A percentile compares a stretch with the other conserved stretches of the same genome.
Conservation (phyloP, 64 coral and sea anemone genomes). For the Pocillopora damicornis region DNA sequence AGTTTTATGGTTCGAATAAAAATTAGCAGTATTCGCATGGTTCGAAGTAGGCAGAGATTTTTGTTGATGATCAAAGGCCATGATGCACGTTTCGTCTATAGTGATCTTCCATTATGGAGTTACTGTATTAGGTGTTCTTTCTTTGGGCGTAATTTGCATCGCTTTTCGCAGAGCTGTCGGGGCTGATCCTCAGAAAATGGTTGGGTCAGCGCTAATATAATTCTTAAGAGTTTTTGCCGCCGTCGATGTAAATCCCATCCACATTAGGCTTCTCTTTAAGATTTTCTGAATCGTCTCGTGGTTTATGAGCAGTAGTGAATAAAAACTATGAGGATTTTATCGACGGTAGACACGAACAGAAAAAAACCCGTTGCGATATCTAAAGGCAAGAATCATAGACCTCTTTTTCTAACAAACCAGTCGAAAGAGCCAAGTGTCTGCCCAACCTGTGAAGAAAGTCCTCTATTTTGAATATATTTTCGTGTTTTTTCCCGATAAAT, state of each 20-base stretch:
- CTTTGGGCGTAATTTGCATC: not conserved
- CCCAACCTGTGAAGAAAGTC: not conserved
- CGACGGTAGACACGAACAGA: not conserved
- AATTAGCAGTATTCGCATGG: not conserved
- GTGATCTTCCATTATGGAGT: conserved; percentile 2
- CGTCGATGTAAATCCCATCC: not conserved
- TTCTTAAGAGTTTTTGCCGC: not conserved
- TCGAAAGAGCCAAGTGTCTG: not conserved
- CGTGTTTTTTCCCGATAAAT: not conserved
- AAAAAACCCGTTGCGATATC: not conserved
- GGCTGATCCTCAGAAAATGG: not conserved
- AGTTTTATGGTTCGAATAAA: not conserved
- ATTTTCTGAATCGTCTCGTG: not conserved
- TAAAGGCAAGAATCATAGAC: not conserved
- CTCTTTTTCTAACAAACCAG: not conserved
- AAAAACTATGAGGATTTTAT: not conserved
- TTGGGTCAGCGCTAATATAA: not conserved
- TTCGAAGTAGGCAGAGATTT: not conserved
- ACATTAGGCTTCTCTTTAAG: not conserved
- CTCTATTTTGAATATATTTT: not conserved
- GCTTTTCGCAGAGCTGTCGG: not conserved
- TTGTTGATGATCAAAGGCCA: not conserved
- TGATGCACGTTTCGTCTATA: not conserved
- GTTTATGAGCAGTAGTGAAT: not conserved
- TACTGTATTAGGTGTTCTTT: not conserved